Conservation (phyloP, 2,113 vertebrate genomes). For the Siniperca chuatsi region DNA sequence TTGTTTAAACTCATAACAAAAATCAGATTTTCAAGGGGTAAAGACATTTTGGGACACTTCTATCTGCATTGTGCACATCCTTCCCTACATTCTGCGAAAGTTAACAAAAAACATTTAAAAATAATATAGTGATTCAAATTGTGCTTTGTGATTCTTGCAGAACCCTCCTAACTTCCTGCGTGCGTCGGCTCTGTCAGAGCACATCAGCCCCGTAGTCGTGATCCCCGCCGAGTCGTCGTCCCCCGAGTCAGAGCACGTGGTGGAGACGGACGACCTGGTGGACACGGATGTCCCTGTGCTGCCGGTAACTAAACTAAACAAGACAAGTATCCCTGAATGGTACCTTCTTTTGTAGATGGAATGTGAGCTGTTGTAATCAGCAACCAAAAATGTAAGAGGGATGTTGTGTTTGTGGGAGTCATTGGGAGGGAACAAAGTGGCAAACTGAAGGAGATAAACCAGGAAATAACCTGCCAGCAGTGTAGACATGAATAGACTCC, state of each 20-base stretch:
- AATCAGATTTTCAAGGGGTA: background rate
- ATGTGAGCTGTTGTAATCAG: background rate
- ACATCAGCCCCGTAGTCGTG: conserved; percentile 98
- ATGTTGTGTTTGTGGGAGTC: background rate
- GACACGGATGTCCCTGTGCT: conserved; percentile 89
- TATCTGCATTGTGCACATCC: background rate
- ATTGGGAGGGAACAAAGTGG: background rate
- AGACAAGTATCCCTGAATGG: conserved; percentile 1
- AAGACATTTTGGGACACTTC: background rate
- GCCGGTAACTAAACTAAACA: conserved; percentile 81
- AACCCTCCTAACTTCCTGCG: conserved; percentile 97
- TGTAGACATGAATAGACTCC: background rate
- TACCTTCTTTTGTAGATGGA: background rate
- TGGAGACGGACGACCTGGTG: conserved; percentile 92
- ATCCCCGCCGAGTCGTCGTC: conserved; percentile 93
- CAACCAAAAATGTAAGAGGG: background rate
- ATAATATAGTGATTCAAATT: background rate
- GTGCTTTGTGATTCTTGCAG: conserved; percentile 74
- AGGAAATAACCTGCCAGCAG: conserved; percentile 20
- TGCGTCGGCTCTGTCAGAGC: conserved; percentile 95
- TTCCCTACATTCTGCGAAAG: background rate
- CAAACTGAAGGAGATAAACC: conserved; percentile 1
- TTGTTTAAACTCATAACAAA: background rate
- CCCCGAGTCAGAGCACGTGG: conserved; percentile 92
- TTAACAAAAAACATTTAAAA: background rate